phyloP scores from a whole-genome alignment of 2,888 invertebrate genomes.

The Archips xylosteana region DNA sequence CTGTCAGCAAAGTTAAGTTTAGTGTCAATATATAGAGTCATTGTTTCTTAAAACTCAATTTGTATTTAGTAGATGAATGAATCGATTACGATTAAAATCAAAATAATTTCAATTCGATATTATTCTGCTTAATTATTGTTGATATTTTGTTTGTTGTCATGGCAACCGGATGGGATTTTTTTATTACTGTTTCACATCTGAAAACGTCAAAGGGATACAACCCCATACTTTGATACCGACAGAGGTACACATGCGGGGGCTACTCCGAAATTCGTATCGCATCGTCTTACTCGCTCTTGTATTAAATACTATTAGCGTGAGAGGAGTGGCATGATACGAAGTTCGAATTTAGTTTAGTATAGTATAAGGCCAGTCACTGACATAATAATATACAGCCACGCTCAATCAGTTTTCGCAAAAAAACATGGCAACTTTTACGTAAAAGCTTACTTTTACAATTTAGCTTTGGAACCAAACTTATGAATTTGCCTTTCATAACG shows the following conservation, averaged over 20 bases:
- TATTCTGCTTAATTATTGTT: not conserved
- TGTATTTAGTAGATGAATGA: not conserved
- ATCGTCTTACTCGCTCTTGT: no score
- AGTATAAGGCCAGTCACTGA: no score
- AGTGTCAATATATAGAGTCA: constrained; percentile 94
- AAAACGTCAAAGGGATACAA: not conserved
- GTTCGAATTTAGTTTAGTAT: no score
- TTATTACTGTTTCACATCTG: not conserved
- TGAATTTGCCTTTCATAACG: not conserved
- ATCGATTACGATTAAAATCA: no score
- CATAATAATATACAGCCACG: no score
- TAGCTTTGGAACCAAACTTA: no score
- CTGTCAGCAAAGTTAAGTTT: constrained; percentile 91
- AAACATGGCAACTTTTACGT: not conserved
- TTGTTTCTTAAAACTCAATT: constrained; percentile 55
- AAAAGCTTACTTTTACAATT: no score
- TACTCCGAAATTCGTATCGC: no score
- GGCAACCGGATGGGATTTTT: not conserved
- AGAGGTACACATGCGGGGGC: no score
- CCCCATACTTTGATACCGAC: not conserved
- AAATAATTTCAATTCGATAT: not conserved
- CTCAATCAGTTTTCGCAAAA: no score
- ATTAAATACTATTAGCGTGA: no score
- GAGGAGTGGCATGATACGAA: no score
- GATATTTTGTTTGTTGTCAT: not conserved